Conservation (phyloP, 2,888 invertebrate genomes). For the Drosophila mimica region DNA sequence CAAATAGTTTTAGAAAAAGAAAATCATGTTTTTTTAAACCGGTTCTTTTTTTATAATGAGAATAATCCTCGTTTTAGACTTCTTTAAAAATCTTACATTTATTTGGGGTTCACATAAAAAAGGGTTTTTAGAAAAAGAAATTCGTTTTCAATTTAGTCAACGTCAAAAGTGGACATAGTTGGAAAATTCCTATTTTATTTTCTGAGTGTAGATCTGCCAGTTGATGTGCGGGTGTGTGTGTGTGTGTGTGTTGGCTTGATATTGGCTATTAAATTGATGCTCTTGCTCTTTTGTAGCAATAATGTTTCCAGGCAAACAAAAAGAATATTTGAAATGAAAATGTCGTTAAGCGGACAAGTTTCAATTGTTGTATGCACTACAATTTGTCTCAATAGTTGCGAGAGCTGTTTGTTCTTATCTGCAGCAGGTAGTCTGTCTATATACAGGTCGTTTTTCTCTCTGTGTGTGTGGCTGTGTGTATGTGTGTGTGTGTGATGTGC, state of each 20-base stretch:
- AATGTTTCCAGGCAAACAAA: conserved; percentile 35
- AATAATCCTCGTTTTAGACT: neutral
- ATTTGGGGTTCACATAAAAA: neutral
- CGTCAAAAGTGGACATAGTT: neutral
- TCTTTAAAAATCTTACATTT: neutral
- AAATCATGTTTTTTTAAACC: neutral
- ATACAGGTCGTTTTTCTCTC: conserved; percentile 13
- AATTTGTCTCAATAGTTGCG: conserved; percentile 74
- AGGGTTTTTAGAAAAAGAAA: neutral
- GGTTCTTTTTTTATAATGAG: neutral
- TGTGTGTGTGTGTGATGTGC: conserved; percentile 23
- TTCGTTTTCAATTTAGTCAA: neutral
- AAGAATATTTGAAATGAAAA: conserved; percentile 59
- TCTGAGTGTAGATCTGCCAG: neutral
- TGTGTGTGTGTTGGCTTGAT: conserved; percentile 34
- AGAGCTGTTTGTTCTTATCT: conserved; percentile 60
- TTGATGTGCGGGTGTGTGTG: conserved; percentile 9
- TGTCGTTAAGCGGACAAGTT: conserved; percentile 28
- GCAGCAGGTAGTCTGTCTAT: conserved; percentile 45
- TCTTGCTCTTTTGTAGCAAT: neutral
- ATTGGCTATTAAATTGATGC: conserved; percentile 66
- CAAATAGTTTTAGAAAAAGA: neutral
- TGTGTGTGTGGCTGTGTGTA: conserved; percentile 16
- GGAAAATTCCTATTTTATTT: neutral
- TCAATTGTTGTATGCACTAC: conserved; percentile 46